phyloP scores from a whole-genome alignment of 2,113 vertebrate species.

The Lepidothrix coronata region DNA sequence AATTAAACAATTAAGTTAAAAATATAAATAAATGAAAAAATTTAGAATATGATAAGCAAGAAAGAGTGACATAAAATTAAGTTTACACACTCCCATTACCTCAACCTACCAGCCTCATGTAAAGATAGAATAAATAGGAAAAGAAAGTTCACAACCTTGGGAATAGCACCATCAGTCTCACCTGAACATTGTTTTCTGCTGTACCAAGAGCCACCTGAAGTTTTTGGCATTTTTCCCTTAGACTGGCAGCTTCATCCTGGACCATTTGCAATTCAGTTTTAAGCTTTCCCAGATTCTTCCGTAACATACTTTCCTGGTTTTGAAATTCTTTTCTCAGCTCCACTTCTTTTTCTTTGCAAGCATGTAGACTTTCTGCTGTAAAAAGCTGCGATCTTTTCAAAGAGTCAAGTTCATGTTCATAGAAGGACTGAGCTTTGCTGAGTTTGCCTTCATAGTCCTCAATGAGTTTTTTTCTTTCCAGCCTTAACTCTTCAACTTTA shows the following conservation, averaged over 20 bases:
- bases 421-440: slow-evolving; percentile 94
- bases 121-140: background rate
- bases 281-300: slow-evolving; percentile 87
- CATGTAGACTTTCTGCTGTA: slow-evolving; percentile 91
- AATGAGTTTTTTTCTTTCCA: slow-evolving; percentile 90
- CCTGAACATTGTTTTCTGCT: slow-evolving; percentile 87
- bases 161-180: slow-evolving; percentile 38
- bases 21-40: background rate
- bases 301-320: slow-evolving; percentile 88
- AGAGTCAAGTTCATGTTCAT: slow-evolving; percentile 93
- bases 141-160: background rate
- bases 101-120: background rate
- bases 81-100: background rate
- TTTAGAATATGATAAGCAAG: background rate
- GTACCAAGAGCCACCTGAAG: slow-evolving; percentile 84
- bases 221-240: slow-evolving; percentile 89
- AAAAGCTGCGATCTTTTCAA: slow-evolving; percentile 96
- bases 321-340: slow-evolving; percentile 95
- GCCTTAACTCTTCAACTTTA: slow-evolving; percentile 87
- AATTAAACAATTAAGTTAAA: background rate
- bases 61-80: background rate
- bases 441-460: slow-evolving; percentile 96
- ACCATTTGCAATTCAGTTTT: slow-evolving; percentile 87
- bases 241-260: slow-evolving; percentile 89
- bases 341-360: slow-evolving; percentile 93